Percentiles rank a stretch among this genome's conserved stretches.
Conservation (phyloP, 2,797 vertebrate genomes). For the Ciconia nigra region DNA sequence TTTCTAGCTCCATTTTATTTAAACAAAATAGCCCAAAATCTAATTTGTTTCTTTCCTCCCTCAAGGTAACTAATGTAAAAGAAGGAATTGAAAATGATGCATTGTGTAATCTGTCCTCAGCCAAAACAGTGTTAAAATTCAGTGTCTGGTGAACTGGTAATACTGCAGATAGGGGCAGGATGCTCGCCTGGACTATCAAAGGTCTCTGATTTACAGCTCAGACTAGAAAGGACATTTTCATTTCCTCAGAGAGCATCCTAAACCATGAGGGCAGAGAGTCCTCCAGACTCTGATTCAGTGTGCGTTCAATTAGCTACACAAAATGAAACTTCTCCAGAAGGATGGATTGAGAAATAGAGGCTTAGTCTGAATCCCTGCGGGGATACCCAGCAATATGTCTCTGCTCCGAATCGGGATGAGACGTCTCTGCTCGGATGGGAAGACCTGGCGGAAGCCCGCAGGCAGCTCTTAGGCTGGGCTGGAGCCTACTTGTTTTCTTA, state of each 20-base stretch:
- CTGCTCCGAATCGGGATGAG: neutral
- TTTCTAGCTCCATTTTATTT: neutral
- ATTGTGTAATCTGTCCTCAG: neutral
- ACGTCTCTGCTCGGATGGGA: neutral
- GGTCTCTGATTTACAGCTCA: neutral
- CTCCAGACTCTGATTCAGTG: neutral
- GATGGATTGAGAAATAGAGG: neutral
- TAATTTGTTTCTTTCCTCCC: neutral
- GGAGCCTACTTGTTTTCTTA: neutral
- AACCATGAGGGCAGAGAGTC: neutral
- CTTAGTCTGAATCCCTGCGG: neutral
- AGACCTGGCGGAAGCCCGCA: neutral
- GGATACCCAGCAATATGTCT: neutral
- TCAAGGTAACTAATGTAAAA: neutral
- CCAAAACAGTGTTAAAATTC: neutral
- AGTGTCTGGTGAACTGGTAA: neutral
- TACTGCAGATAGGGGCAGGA: neutral
- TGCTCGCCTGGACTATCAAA: neutral
- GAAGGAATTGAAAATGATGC: neutral
- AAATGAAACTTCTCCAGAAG: neutral
- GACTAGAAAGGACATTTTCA: neutral
- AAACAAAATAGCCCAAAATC: neutral
- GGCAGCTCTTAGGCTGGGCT: neutral
- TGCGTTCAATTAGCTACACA: neutral
- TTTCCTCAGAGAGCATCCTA: neutral